Percentiles rank a stretch among this genome's conserved stretches.
These are phyloP conservation scores for Odontocolon sp. DNA, from an alignment of 2,888 invertebrate species.

Conservation along the genomic window DNA sequence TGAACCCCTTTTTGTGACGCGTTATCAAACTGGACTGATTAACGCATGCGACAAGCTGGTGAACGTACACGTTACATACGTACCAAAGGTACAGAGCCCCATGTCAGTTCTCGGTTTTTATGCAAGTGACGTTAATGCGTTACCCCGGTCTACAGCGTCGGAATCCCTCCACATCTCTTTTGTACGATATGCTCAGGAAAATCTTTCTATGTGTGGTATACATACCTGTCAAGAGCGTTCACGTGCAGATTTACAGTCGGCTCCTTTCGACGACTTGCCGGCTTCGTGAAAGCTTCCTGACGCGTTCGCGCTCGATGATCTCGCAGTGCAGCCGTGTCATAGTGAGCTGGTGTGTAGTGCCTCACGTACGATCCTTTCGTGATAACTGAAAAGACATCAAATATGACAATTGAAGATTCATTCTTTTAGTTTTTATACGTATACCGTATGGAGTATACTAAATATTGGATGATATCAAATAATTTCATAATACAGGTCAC, in stretches of 20 bases:
- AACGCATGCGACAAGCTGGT: too few relatives aligned
- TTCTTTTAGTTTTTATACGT: too few relatives aligned
- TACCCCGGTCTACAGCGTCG: not conserved
- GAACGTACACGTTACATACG: too few relatives aligned
- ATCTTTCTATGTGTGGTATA: constrained; percentile 21
- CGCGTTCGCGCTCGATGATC: constrained; percentile 69
- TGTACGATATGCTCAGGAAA: not conserved
- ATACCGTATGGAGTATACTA: too few relatives aligned
- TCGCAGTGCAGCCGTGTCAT: constrained; percentile 67
- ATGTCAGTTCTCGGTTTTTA: not conserved
- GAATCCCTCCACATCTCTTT: constrained; percentile 13
- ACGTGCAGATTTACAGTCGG: constrained; percentile 69
- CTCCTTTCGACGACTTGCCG: constrained; percentile 52
- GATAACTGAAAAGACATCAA: constrained; percentile 65
- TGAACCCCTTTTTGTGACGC: too few relatives aligned
- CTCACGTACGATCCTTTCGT: constrained; percentile 69
- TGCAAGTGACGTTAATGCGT: not conserved
- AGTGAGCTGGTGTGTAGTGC: constrained; percentile 69
- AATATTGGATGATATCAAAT: too few relatives aligned
- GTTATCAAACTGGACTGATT: too few relatives aligned
- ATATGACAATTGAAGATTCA: not conserved
- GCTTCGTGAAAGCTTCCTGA: constrained; percentile 66
- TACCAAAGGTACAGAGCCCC: not conserved
- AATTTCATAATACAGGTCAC: too few relatives aligned
- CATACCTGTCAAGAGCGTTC: constrained; percentile 72